Evolutionary conservation across 2,888 invertebrate species (phyloP), one percentile per base, ranked within the genome.

Genomic region (Morpho achilles): DNA sequence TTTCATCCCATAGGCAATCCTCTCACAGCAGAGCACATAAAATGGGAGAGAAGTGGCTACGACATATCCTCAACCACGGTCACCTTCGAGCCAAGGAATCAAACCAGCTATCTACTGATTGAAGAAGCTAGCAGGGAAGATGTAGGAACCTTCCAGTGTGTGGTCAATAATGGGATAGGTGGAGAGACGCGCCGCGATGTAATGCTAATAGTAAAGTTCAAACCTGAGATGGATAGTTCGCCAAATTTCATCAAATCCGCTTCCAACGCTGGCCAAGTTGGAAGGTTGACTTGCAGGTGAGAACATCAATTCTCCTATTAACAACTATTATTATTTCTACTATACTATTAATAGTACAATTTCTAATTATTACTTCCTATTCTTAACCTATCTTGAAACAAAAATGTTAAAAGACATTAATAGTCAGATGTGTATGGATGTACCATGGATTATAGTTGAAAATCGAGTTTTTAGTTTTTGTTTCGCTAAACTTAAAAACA

Each of bases 131-230:
- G 94, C 46, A 93, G 96, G 67, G 94, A 95, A 51, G 98, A 99
- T 78, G 95, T 97, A 0, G 98, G 98, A 0, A 93, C 93, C 68
- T 99, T 68, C 82, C 93, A 94, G 53, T 99, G 99, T 80, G 93
- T 95, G 45, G 97, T 96, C 16, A 94, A 96, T 82, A 99, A 99
- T 78, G 96, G 96, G 10, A 95, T 98, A 51, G 97, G 97, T 5
- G 93, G 93, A 67, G 95, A 95, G 69, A 92, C 93, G 7, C 92
- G 92, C 45, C 93, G 94, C 63, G 94, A 95, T 63, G 94, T 96
- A 8, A 94, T 95, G 84, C 87, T 98, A 65, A 94, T 98, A 58
- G 98, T 98, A 1, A 97, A 97, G 91, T 98, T 98, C 94, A 94
- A 96, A 74, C 98, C 98, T 0, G 95, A 96, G 82, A 96, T 99